Percentiles rank a stretch among this genome's conserved stretches.
Conservation (phyloP, 2,888 invertebrate genomes). For the Mesoligia furuncula region DNA sequence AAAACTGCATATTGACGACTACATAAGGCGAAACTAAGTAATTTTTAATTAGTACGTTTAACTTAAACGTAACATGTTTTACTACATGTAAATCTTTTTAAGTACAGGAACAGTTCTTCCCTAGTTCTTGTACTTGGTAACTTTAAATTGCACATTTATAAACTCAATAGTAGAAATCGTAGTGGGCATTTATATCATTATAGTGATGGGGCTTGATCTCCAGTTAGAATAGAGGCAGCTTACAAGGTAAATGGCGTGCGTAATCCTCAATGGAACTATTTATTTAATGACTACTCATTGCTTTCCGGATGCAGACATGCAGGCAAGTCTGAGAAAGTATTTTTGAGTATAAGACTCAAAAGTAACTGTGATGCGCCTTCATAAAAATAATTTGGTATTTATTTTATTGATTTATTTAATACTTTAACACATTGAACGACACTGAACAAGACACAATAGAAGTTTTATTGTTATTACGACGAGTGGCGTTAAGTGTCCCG, state of each 20-base stretch:
- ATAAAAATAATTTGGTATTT: background rate
- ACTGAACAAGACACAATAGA: no score
- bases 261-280: constrained; percentile 61
- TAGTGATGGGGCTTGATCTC: constrained; percentile 59
- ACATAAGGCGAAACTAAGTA: background rate
- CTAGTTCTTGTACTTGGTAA: constrained; percentile 11
- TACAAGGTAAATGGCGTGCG: constrained; percentile 60
- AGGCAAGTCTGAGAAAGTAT: constrained; percentile 18
- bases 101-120: constrained; percentile 7
- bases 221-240: constrained; percentile 50
- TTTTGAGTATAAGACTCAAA: constrained; percentile 14
- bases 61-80: background rate
- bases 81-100: background rate
- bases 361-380: background rate
- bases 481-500: no score
- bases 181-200: constrained; percentile 61
- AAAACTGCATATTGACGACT: background rate
- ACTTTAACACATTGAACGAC: background rate
- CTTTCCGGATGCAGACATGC: constrained; percentile 58
- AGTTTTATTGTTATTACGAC: no score
- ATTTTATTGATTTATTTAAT: background rate
- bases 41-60: constrained; percentile 4
- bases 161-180: constrained; percentile 26
- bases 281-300: constrained; percentile 61
- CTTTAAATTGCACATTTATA: constrained; percentile 32